phyloP scores from a whole-genome alignment of 1,140 invertebrate species.

The Drosophila ercepeae region DNA sequence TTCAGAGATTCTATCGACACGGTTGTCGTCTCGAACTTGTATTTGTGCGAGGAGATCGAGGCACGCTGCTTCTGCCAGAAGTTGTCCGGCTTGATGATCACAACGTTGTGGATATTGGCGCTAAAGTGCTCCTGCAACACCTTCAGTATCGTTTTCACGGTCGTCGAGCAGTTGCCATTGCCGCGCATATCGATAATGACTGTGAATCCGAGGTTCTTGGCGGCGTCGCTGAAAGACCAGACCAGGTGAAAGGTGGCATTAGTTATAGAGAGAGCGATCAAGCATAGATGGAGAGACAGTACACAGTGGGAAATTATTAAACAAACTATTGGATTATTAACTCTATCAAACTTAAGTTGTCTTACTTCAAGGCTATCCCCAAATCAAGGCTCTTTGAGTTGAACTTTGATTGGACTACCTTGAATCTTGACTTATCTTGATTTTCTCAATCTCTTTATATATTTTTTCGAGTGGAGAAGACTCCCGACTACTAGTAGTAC shows the following conservation, averaged over 20 bases:
- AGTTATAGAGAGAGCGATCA: slow-evolving; percentile 29
- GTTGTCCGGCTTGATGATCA: slow-evolving; percentile 99
- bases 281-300: slow-evolving; percentile 2
- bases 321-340: too few species aligned
- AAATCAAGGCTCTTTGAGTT: not conserved
- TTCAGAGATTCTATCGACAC: slow-evolving; percentile 96
- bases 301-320: slow-evolving; percentile 14
- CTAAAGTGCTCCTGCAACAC: slow-evolving; percentile 98
- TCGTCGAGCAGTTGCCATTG: slow-evolving; percentile 94
- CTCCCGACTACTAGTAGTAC: slow-evolving; percentile 16
- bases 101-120: slow-evolving; percentile 93
- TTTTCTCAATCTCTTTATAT: not conserved
- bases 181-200: slow-evolving; percentile 98
- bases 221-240: slow-evolving; percentile 91
- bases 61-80: slow-evolving; percentile 99
- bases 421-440: not conserved
- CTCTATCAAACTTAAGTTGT: not conserved
- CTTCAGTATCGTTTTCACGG: slow-evolving; percentile 98
- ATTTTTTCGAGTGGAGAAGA: slow-evolving; percentile 17
- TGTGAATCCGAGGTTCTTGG: slow-evolving; percentile 94
- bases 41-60: slow-evolving; percentile 97
- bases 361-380: not conserved
- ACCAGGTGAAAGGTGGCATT: slow-evolving; percentile 66
- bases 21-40: slow-evolving; percentile 99
- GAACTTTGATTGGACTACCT: not conserved